phyloP scores from a whole-genome alignment of 2,113 vertebrate genomes.

The Caracal caracal region DNA sequence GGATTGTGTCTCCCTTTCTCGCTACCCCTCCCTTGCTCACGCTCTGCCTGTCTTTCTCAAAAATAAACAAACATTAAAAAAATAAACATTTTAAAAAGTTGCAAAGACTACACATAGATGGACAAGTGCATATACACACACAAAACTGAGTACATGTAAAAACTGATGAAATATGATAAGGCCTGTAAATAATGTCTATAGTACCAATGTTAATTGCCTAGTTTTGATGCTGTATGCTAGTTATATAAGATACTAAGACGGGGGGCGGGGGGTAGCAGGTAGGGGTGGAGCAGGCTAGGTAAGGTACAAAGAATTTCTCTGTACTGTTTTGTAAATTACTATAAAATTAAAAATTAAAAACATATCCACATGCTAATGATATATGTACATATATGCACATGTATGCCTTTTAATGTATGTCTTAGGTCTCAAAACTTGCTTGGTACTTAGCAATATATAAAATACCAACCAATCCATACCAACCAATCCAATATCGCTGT shows the following conservation, averaged over 20 bases:
- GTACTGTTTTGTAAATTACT: conserved; percentile 15
- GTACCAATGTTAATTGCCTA: neutral
- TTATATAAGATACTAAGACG: neutral
- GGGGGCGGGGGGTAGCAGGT: neutral
- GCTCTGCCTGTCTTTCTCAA: no score
- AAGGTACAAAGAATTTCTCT: neutral
- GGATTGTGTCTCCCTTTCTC: no score
- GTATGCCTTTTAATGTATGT: neutral
- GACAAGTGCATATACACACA: neutral
- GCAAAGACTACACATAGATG: neutral
- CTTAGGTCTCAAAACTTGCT: neutral
- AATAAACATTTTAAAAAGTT: neutral
- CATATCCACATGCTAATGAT: neutral
- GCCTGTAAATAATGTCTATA: neutral
- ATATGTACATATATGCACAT: neutral
- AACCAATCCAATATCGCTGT: neutral
- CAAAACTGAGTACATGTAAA: neutral
- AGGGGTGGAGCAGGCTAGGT: neutral
- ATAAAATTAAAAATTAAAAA: conserved; percentile 34
- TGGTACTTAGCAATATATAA: neutral
- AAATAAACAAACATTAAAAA: no score
- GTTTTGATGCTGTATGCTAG: neutral
- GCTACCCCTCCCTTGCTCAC: no score
- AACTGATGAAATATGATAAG: neutral
- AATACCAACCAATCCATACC: neutral